Evolutionary conservation across 2,797 vertebrate genomes (phyloP).

Genomic region (Falco cherrug): DNA sequence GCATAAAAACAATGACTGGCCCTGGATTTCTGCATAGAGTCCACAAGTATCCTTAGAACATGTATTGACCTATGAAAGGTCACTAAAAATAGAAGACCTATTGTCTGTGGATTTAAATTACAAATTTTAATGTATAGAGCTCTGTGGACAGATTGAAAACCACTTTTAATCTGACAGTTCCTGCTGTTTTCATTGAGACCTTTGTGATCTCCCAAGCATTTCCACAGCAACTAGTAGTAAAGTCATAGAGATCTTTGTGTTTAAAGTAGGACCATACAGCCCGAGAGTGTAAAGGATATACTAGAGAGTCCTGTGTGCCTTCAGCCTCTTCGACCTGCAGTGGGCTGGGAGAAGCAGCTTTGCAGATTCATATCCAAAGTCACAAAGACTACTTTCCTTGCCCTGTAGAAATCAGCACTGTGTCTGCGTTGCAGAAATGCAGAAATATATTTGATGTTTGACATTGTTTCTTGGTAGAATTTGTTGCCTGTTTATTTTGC

Average conservation of each 20-base stretch:
- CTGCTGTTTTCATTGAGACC: neutral
- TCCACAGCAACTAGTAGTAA: neutral
- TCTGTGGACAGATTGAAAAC: neutral
- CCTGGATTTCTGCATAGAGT: neutral
- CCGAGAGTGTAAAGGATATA: neutral
- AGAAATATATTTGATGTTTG: neutral
- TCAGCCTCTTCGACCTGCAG: neutral
- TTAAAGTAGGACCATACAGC: neutral
- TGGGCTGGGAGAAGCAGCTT: neutral
- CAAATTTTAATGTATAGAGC: neutral
- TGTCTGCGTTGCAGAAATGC: neutral
- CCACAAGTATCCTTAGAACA: neutral
- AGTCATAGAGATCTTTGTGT: neutral
- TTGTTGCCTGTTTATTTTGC: neutral
- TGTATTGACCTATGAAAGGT: neutral
- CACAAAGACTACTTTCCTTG: neutral
- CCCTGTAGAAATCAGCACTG: neutral
- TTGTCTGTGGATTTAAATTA: neutral
- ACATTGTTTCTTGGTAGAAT: neutral
- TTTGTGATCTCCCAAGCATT: neutral
- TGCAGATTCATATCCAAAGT: neutral
- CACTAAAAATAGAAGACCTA: neutral
- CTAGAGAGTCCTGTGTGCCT: neutral
- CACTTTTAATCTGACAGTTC: neutral
- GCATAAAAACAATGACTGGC: neutral